A percentile compares a stretch with the other conserved stretches of the same genome.
phyloP scores from a whole-genome alignment of 2,888 invertebrate genomes.

The Callyntrura sp. region DNA sequence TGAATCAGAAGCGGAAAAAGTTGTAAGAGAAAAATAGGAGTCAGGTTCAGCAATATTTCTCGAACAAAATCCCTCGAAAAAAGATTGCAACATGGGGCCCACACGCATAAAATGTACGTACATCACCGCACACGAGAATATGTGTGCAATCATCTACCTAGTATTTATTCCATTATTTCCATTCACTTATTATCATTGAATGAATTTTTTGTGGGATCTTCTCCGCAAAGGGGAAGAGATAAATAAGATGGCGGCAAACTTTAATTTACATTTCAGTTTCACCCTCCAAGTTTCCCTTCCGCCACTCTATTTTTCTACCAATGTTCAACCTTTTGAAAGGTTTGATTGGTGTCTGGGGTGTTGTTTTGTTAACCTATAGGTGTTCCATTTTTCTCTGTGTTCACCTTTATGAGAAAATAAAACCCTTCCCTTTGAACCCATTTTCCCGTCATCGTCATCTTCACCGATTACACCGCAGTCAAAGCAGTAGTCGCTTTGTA shows the following conservation, averaged over 20 bases:
- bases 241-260: conserved; percentile 15
- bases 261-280: conserved; percentile 45
- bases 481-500: background rate
- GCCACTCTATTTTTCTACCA: background rate
- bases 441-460: conserved; percentile 17
- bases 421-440: conserved; percentile 23
- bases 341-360: conserved; percentile 72
- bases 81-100: background rate
- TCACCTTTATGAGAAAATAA: conserved; percentile 17
- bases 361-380: conserved; percentile 57
- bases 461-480: background rate
- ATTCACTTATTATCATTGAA: conserved; percentile 14
- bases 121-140: background rate
- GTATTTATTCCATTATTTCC: background rate
- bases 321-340: conserved; percentile 55
- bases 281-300: background rate
- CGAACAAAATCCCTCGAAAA: background rate
- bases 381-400: conserved; percentile 6
- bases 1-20: background rate
- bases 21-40: conserved; percentile 13
- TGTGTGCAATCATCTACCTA: background rate
- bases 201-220: background rate
- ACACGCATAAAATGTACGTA: no score
- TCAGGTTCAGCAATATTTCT: conserved; percentile 25
- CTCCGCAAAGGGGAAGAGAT: background rate